Base-by-base conservation (phyloP, 2,888 invertebrate species). In the Gastracanthus pulcherrimus region DNA sequence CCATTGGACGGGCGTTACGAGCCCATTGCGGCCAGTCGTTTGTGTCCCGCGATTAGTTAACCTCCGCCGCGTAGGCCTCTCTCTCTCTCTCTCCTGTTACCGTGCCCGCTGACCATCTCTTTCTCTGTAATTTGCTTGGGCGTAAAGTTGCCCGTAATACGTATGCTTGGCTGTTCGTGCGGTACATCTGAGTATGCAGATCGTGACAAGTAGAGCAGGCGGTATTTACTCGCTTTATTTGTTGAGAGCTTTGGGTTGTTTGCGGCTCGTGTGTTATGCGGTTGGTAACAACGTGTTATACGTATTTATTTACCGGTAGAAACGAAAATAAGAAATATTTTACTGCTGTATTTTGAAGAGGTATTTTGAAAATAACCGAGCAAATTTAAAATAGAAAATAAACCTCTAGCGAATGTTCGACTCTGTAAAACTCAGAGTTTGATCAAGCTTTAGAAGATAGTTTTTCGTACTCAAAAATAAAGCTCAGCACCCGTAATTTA, bases 1-100 rank as follows among this genome's bases (percentile, higher is more conserved):
- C 58, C 76, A 67, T 67, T 29, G 67, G 16, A 31, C 48, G 11
- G 9, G 66, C 41, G 45, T 76, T 76, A 76, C 60, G 67, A 76
- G 69, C 58, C 69, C 69, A 31, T 29, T 41, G 69, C 29, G 76
- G 31, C 55, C 55, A 29, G 55, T 76, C 31, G 58, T 41, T 76
- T 41, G 51, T 58, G 41, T 34, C 55, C 7, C 41, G 38, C 45
- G 58, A 55, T 58, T 58, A 58, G 31, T 69, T 29, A 19, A 4
- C 58, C 41, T n/a, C n/a, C n/a, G n/a, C n/a, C n/a, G 29, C 29
- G 16, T 7, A 19, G 51, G 13, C 26, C n/a, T 72, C 19, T 64
- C 13, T 58, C 6, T 38, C n/a, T 45, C 31, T 41, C 45, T 45
- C 23, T 7, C 7, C 16, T 45, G 26, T 5, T 19, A 5, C 51